Conservation (phyloP, 1,140 invertebrate genomes). For the Formica exsecta region DNA sequence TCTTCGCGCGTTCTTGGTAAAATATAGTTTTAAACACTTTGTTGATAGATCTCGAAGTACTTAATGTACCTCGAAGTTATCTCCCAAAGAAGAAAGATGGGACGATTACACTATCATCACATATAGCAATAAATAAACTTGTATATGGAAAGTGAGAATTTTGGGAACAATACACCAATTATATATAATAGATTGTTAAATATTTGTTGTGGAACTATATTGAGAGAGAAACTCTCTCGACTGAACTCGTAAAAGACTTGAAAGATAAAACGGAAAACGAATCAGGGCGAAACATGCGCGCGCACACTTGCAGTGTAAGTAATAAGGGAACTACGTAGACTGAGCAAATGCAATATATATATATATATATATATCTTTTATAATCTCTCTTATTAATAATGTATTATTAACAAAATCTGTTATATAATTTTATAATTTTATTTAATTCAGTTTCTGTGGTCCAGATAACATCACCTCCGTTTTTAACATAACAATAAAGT, state of each 20-base stretch:
- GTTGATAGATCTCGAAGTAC: background rate
- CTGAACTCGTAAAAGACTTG: slow-evolving; percentile 5
- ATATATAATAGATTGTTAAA: slow-evolving; percentile 11
- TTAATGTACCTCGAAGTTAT: background rate
- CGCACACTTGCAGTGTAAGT: slow-evolving; percentile 71
- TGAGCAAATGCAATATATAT: slow-evolving; percentile 86
- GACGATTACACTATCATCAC: background rate
- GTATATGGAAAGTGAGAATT: background rate
- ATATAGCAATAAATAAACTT: slow-evolving; percentile 21
- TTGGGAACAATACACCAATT: background rate
- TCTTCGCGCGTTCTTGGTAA: background rate
- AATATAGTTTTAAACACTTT: background rate
- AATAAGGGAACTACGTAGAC: slow-evolving; percentile 85
- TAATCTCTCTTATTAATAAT: background rate
- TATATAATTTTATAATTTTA: background rate
- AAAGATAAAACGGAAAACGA: slow-evolving; percentile 17
- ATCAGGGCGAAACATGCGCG: slow-evolving; percentile 55
- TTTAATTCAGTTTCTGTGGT: slow-evolving; percentile 12
- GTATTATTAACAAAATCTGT: background rate
- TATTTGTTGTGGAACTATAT: slow-evolving; percentile 3
- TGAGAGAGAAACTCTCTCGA: background rate
- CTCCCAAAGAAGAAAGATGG: background rate
- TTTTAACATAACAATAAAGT: slow-evolving; percentile 33
- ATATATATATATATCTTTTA: slow-evolving; percentile 75
- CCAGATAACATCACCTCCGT: background rate